Percentiles rank a stretch among this genome's conserved stretches.
These are phyloP conservation scores for Scaeva pyrastri DNA, from an alignment of 2,888 invertebrate species.

Conservation along the genomic window DNA sequence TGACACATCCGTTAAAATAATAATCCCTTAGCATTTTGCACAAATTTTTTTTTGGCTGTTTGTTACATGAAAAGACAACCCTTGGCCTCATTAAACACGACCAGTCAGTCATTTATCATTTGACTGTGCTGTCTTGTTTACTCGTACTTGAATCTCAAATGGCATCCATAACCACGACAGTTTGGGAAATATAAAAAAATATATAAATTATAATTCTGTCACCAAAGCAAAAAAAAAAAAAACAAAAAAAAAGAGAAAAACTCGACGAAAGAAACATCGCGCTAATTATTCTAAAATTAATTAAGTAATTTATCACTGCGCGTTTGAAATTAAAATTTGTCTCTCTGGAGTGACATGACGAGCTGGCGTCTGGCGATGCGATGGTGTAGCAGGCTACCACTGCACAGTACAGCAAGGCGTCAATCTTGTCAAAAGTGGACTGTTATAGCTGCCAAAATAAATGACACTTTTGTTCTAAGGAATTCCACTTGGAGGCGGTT, in stretches of 20 bases:
- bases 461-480: slow-evolving; percentile 65
- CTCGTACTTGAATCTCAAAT: background rate
- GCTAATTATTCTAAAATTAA: slow-evolving; percentile 74
- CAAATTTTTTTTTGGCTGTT: slow-evolving; percentile 29
- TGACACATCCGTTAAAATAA: slow-evolving; percentile 15
- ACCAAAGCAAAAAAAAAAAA: slow-evolving; percentile 4
- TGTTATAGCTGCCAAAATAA: slow-evolving; percentile 60
- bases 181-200: background rate
- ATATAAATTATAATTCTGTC: slow-evolving; percentile 29
- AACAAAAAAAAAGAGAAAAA: background rate
- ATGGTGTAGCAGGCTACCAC: background rate
- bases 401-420: background rate
- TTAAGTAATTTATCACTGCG: slow-evolving; percentile 71
- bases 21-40: slow-evolving; percentile 3
- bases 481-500: slow-evolving; percentile 59
- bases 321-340: slow-evolving; percentile 66
- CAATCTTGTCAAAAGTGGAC: slow-evolving; percentile 18
- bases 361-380: background rate
- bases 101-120: slow-evolving; percentile 62
- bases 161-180: background rate
- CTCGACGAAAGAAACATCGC: slow-evolving; percentile 50
- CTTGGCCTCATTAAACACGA: slow-evolving; percentile 51
- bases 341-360: slow-evolving; percentile 45
- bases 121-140: slow-evolving; percentile 17
- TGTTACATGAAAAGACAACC: slow-evolving; percentile 43